Percentiles rank a stretch among this genome's conserved stretches.
Conservation (phyloP, 2,797 vertebrate species). For the Tauraco hartlaubi region DNA sequence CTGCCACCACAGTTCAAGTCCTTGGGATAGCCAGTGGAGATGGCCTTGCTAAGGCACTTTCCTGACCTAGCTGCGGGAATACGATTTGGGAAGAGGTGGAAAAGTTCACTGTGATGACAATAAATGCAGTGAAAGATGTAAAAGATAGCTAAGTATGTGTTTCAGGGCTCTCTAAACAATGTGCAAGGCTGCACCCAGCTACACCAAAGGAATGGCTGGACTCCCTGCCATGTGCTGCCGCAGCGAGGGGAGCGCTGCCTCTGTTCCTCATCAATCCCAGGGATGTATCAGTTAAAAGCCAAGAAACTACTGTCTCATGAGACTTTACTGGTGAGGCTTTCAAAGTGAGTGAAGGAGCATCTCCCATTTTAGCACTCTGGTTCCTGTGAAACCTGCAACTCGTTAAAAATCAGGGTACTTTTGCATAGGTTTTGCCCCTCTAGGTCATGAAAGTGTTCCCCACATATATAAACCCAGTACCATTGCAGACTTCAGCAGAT, state of each 20-base stretch:
- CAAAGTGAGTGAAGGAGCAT: neutral
- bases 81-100: neutral
- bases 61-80: neutral
- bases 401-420: neutral
- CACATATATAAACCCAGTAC: neutral
- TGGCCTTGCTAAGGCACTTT: neutral
- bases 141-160: accelerated
- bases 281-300: neutral
- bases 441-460: neutral
- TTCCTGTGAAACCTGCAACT: neutral
- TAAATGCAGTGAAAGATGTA: neutral
- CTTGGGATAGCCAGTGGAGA: accelerated
- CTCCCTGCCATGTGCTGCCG: accelerated
- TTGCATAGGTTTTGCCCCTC: neutral
- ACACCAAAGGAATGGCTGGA: neutral
- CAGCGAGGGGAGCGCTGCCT: accelerated
- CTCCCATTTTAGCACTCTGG: neutral
- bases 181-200: accelerated
- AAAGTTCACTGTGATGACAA: neutral
- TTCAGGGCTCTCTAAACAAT: neutral
- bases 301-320: neutral
- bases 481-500: neutral
- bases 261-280: neutral
- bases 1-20: neutral
- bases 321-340: neutral